Evolutionary conservation across 2,113 vertebrate genomes (phyloP), one percentile per base, ranked within the genome.

Genomic region (Cryptomyrus ogoouensis): DNA sequence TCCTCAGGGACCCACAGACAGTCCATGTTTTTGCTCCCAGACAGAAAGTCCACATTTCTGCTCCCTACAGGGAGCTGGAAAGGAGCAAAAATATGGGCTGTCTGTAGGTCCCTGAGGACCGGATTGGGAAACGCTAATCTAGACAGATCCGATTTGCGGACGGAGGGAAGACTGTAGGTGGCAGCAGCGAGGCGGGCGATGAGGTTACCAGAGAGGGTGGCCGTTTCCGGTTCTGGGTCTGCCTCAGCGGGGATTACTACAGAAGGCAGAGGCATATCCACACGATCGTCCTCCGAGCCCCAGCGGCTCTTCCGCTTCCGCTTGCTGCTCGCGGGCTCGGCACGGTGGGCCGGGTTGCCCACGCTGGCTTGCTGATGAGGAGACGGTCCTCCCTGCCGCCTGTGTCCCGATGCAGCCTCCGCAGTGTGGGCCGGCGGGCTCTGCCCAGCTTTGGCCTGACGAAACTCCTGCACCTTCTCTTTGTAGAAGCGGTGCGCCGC

Each of bases 241-340:
- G 39, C 91, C 89, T 95, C 93, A 0, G 96, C 91, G 0, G 97
- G 96, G 66, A 93, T 52, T 88, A 95, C 21, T 66, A 96, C 86
- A 1, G 92, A 42, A 19, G 94, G 94, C 66, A 94, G 31, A 0
- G 97, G 97, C 47, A 99, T 31, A 0, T 97, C 97, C 15, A 98
- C 97, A 92, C 97, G 98, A 77, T 99, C 98, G 13, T 98, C 97
- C 89, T 98, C 98, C 0, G 98, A 97, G 0, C 98, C 98, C 98
- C 98, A 99, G 27, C 98, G 94, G 93, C 98, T 99, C 95, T 99
- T 99, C 90, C 97, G 94, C 93, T 98, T 99, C 91, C 97, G 96
- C 90, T 99, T 99, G 1, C 93, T 91, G 15, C 88, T 88, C 0
- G 94, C 90, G 2, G 90, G 3, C 0, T 94, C 49, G 4, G 91